These are phyloP conservation scores for Chondrilla cf. caribensis DNA, from an alignment of 37 sponge, comb jelly and placozoan species.

Conservation along the genomic window DNA sequence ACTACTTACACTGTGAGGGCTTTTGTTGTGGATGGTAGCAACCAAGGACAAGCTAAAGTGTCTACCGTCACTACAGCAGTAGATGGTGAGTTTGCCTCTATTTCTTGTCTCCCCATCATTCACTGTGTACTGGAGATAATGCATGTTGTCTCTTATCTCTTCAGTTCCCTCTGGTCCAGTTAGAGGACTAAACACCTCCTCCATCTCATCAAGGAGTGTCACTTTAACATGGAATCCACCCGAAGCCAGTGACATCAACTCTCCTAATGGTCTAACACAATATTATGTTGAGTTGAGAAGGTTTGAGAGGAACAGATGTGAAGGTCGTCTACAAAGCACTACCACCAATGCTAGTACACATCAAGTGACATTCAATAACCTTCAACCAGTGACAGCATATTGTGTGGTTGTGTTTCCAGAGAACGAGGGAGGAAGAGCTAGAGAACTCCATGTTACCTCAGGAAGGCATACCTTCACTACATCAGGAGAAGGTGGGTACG, in stretches of 20 bases:
- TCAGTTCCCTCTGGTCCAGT: constrained; percentile 17
- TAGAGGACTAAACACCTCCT: neutral
- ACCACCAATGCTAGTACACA: neutral
- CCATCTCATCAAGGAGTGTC: neutral
- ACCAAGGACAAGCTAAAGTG: neutral
- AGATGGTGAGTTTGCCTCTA: neutral
- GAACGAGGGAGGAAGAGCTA: neutral
- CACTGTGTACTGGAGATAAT: too few species aligned
- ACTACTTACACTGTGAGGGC: neutral
- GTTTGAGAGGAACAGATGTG: neutral
- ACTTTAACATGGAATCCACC: constrained; percentile 16
- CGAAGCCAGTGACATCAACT: neutral
- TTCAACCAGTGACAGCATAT: neutral
- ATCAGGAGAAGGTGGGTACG: neutral
- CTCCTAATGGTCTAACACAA: neutral
- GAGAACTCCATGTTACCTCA: neutral
- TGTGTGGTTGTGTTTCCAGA: neutral
- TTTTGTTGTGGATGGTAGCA: neutral
- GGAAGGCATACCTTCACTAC: neutral
- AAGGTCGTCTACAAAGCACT: neutral
- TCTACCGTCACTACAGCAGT: neutral
- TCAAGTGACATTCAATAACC: neutral
- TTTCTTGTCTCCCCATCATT: too few species aligned
- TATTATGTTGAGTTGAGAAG: neutral
- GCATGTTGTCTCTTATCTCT: neutral